Conservation (phyloP, 2,888 invertebrate species). For the Drosophila fungiperda region DNA sequence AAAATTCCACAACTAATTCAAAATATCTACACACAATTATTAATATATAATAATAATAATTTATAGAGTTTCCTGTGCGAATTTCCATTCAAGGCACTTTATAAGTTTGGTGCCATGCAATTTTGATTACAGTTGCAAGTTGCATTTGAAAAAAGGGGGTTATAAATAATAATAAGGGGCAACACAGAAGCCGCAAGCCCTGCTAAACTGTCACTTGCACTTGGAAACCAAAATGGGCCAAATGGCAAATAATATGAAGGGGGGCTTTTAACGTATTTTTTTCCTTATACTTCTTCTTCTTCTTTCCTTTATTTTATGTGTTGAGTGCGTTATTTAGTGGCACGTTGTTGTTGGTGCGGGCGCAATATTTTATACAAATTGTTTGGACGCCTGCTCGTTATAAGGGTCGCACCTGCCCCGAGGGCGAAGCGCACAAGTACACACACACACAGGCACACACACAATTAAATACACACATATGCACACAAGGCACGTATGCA, state of each 20-base stretch:
- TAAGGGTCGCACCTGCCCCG: slow-evolving; percentile 71
- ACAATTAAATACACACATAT: slow-evolving; percentile 10
- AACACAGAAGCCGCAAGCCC: slow-evolving; percentile 1
- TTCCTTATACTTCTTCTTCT: background rate
- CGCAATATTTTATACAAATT: slow-evolving; percentile 75
- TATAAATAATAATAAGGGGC: slow-evolving; percentile 3
- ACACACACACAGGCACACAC: slow-evolving; percentile 19
- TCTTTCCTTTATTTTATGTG: slow-evolving; percentile 1
- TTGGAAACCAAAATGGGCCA: slow-evolving; percentile 14
- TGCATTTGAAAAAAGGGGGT: background rate
- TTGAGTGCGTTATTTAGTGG: slow-evolving; percentile 54
- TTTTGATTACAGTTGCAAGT: background rate
- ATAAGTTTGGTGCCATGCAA: background rate
- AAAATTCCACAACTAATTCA: background rate
- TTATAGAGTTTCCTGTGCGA: background rate
- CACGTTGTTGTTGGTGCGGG: slow-evolving; percentile 61
- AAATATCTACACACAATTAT: background rate
- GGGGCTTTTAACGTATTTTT: slow-evolving; percentile 44
- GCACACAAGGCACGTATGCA: slow-evolving; percentile 38
- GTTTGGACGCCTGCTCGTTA: slow-evolving; percentile 59
- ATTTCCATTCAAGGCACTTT: too few relatives aligned
- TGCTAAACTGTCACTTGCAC: slow-evolving; percentile 56
- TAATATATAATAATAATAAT: too few relatives aligned
- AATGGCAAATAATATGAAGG: slow-evolving; percentile 3
- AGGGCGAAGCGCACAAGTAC: slow-evolving; percentile 24